Base-by-base conservation (phyloP, 2,113 vertebrate genomes). In the Pterocles gutturalis region DNA sequence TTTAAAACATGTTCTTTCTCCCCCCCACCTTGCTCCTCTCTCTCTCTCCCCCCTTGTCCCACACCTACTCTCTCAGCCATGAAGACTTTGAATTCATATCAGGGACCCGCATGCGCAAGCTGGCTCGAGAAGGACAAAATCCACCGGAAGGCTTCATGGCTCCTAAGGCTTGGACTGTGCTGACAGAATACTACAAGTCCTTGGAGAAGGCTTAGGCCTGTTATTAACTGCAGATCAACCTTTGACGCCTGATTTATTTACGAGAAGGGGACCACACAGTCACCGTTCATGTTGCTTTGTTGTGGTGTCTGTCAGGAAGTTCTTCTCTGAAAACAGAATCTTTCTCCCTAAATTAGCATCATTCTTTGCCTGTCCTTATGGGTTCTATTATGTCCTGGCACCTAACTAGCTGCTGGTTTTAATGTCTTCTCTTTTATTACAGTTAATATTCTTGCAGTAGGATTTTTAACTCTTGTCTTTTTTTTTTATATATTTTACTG, bases 11-110 rank as follows among this genome's bases (percentile, higher is more conserved):
- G 13, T 79, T 64, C 9, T 71, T 36, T 75, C 45, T 51, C 34
- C 8, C 17, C 25, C 41, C 19, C 28, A n/a, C 38, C 16, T 48
- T 31, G 11, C 41, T 55, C 38, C 41, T 55, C 33, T 66, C 78
- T 66, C 78, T 20, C 43, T 69, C 17, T 46, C 11, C 57, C 15
- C 22, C 29, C 7, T 65, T 61, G 6, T 10, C 36, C 61, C 11
- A 13, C 28, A 60, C 36, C 67, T 48, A 3, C 34, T 77, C 29
- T 98, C 83, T 82, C 96, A 99, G 99, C 97, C 99, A 99, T 24
- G 98, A 99, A 98, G 99, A 99, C 97, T 99, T 99, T 79, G 99
- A 99, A 33, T 99, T 99, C 97, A 99, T 99, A 98, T 99, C 99
- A 13, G 99, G 99, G 95, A 99, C 99, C 34, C 99, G 99, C 69